Base-by-base conservation (phyloP, 2,888 invertebrate genomes). In the Xestoiulus laeticollis region DNA sequence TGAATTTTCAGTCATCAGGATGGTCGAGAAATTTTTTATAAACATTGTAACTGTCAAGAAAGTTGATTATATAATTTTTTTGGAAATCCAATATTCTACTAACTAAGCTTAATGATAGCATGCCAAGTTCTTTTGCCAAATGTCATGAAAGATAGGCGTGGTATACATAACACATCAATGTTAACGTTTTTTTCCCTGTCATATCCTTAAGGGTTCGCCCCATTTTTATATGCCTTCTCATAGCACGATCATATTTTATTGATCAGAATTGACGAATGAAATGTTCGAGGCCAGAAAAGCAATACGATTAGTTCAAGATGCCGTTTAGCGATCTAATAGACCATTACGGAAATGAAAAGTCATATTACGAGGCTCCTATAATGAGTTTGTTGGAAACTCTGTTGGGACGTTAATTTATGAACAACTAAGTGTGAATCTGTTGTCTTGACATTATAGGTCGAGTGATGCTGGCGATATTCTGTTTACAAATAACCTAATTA, bases 281-380 rank as follows among this genome's bases (percentile, higher is more conserved):
- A 26, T 68, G 22, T 26, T 68, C 26, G 68, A 59, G n/a, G 2
- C 8, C n/a, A 68, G 68, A 68, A n/a, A 78, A 78, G 78, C 78
- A 78, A 78, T 78, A 78, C 30, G 78, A 14, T 78, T 32, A 26
- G 14, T 78, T 78, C 12, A 14, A 78, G 78, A 78, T 30, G 78
- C 26, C 78, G 14, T 78, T 78, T 78, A 30, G 78, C 30, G 14
- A 8, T 12, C 30, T 78, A 78, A 78, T 78, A 78, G 30, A 26
- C 78, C 30, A 32, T 78, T 78, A 78, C 78, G 8, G 8, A 78
- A 78, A 78, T 78, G 68, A 68, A 68, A 68, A 68, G 22, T 68
- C 30, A 14, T 78, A 32, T 30, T 26, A 26, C 78, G 78, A 32
- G 30, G 78, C 26, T 78, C 14, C 30, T 32, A 30, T 78, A 78